Evolutionary conservation across 2,888 invertebrate species (phyloP), one percentile per base, ranked within the genome.

Genomic region (Pyrochroa serraticornis): DNA sequence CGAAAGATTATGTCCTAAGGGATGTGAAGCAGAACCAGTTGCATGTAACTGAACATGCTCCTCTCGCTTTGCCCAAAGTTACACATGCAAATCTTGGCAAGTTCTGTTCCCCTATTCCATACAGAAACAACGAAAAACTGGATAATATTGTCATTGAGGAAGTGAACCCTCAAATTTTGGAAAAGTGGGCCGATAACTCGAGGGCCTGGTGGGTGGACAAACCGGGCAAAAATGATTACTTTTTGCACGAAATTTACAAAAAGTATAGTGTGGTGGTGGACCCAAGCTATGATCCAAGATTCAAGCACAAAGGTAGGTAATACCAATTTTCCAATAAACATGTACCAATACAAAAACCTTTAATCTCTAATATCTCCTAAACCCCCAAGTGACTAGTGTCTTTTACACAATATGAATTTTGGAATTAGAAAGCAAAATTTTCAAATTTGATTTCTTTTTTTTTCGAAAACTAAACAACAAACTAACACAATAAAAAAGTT

Each of bases 131-230:
- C 77, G 84, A 84, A 63, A 62, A 80, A 9, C 79, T 83, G 0
- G 80, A 80, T 34, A 69, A 79, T 36, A 41, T 64, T 6, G 10
- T 57, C 12, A 53, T 60, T 12, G 46, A 52, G 7, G 54, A 56
- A 32, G 58, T 75, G 5, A 67, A 72, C 57, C 70, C 73, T 0
- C 61, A 62, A 13, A 67, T 75, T 13, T 60, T 84, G 44, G 78
- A 84, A 1, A 74, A 75, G 6, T 82, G 83, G 83, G 79, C 82
- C 5, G 63, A 73, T 7, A 78, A 73, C 30, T 82, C 81, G 34
- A 82, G 80, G 64, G 84, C 83, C 0, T 81, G 79, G 60, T 85
- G 84, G 84, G 82, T 85, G 0, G 81, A 81, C 67, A 81, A 81
- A 65, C 85, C 85, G 2, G 84, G 84, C 0, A 71, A 76, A 14